A percentile compares a stretch with the other conserved stretches of the same genome.
Evolutionary conservation across 2,888 invertebrate species (phyloP).

Genomic region (Crepidodera aurea): DNA sequence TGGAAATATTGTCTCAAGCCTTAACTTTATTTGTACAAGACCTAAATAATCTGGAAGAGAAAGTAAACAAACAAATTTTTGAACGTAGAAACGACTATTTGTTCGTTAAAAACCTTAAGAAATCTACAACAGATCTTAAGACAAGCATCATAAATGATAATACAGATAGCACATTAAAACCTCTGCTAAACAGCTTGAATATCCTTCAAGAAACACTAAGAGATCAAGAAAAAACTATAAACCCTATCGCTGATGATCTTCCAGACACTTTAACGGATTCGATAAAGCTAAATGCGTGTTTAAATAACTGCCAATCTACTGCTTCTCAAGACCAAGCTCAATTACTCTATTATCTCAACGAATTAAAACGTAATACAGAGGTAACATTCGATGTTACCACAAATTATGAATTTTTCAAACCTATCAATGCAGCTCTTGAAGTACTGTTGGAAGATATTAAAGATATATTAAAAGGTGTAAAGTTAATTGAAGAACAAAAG

Average conservation of each 20-base stretch:
- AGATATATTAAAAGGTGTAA: conserved; percentile 12
- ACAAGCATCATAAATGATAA: conserved; percentile 5
- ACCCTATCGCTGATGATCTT: conserved; percentile 20
- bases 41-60: conserved; percentile 28
- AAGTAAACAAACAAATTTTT: conserved; percentile 30
- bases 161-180: conserved; percentile 9
- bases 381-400: conserved; percentile 13
- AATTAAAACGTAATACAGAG: conserved; percentile 19
- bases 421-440: conserved; percentile 24
- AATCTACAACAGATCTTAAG: conserved; percentile 14
- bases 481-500: conserved; percentile 25
- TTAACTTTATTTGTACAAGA: conserved; percentile 36
- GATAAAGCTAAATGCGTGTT: not conserved
- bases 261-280: conserved; percentile 12
- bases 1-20: conserved; percentile 47
- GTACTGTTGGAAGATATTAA: conserved; percentile 21
- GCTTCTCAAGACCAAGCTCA: not conserved
- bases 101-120: conserved; percentile 35
- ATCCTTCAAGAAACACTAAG: conserved; percentile 32
- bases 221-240: conserved; percentile 30
- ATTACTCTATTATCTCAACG: conserved; percentile 13
- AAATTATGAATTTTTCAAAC: conserved; percentile 17
- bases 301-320: not conserved
- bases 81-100: conserved; percentile 41
- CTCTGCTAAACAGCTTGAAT: conserved; percentile 28